Base-by-base conservation (phyloP, 2,888 invertebrate species). In the Acanthopleura granulata region DNA sequence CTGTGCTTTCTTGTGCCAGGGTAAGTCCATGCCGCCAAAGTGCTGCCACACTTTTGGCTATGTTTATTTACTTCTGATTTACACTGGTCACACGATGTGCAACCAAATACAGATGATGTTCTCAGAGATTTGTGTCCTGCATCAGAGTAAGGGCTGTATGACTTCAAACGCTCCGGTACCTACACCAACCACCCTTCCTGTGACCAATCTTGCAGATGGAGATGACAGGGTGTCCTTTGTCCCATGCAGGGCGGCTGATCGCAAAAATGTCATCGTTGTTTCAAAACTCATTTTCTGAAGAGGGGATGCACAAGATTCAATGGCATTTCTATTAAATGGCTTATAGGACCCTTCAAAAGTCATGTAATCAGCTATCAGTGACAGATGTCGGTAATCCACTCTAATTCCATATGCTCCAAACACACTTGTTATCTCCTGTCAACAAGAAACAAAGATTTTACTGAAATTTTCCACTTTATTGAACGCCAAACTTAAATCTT, bases 261-360 rank as follows among this genome's bases (percentile, higher is more conserved):
- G 94, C 80, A 99, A 91, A 89, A 98, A 98, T 81, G 93, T 93
- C 78, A 97, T 91, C 3, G 97, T 95, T 0, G 98, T 96, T 90
- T 99, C 99, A 88, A 98, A 99, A 0, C 96, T 97, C 96, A 99
- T 99, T 91, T 98, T 97, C 90, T 99, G 99, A 25, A 99, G 91
- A 0, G 98, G 97, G 0, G 99, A 99, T 0, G 96, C 93, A n/a
- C 95, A 95, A 72, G 94, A 93, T 83, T 95, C 95, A 94, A 99
- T 96, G 14, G 97, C 97, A 84, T 93, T 94, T 30, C 99, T 93
- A 89, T 95, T 99, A 91, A 99, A 94, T 0, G 99, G 95, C 86
- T 95, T 94, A 87, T 95, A 97, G 0, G 92, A 92, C 0, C 99
- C 99, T 85, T 95, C 95, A 84, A 94, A 97, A 0, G 98, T 99